A percentile compares a stretch with the other conserved stretches of the same genome.
These are phyloP conservation scores for Gonocerus acuteangulatus DNA, from an alignment of 2,888 invertebrate species.

Conservation along the genomic window DNA sequence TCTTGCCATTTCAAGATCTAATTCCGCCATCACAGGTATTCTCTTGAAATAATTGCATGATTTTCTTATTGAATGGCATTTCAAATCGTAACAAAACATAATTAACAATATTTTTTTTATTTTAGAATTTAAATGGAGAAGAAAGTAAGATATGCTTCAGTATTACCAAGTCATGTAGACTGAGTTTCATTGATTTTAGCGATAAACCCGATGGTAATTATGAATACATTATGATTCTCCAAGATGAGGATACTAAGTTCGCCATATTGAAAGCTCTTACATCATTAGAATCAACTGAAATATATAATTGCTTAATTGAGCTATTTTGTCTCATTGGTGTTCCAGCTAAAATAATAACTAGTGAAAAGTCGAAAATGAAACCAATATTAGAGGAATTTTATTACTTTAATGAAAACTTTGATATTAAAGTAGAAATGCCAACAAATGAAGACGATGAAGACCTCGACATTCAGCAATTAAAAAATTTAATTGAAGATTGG, in stretches of 20 bases:
- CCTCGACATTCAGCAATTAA: not conserved
- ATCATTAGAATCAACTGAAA: not conserved
- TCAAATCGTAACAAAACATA: not conserved
- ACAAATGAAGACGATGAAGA: not conserved
- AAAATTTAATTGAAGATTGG: not conserved
- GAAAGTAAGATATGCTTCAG: not conserved
- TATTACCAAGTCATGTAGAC: not conserved
- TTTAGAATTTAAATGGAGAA: not conserved
- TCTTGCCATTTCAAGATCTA: too few relatives aligned
- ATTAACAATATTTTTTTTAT: not conserved
- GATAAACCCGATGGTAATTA: not conserved
- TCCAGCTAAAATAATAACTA: not conserved
- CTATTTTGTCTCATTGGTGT: slow-evolving; percentile 4
- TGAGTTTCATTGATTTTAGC: not conserved
- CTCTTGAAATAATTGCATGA: too few relatives aligned
- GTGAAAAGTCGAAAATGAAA: not conserved
- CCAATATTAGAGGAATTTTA: not conserved
- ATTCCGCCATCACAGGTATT: too few relatives aligned
- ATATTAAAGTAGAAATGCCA: not conserved
- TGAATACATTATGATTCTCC: not conserved
- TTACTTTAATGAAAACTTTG: slow-evolving; percentile 1
- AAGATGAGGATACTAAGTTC: not conserved
- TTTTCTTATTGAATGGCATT: not conserved
- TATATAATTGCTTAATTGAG: not conserved
- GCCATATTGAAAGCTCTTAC: not conserved